A percentile compares a stretch with the other conserved stretches of the same genome.
These are phyloP conservation scores for Zygothrica quintamaculata DNA, from an alignment of 2,888 invertebrate genomes.

Conservation along the genomic window DNA sequence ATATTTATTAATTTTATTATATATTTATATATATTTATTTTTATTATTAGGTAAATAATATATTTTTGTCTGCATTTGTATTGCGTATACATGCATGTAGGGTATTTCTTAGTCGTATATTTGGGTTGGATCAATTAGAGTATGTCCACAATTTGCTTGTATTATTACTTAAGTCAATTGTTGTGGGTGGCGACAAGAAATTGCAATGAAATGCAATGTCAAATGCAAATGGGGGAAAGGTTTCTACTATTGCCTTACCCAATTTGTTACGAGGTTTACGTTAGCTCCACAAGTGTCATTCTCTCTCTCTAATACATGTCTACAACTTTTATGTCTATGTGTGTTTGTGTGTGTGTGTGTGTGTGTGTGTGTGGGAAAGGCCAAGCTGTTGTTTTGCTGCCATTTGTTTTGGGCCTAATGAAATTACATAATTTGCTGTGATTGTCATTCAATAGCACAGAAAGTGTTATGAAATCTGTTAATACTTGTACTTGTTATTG, in stretches of 20 bases:
- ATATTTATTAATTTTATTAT: too few species aligned
- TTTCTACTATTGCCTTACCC: slow-evolving; percentile 1
- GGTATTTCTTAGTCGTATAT: slow-evolving; percentile 5
- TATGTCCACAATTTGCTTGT: slow-evolving; percentile 3
- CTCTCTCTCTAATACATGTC: too few species aligned
- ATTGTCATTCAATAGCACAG: slow-evolving; percentile 53
- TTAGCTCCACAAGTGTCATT: slow-evolving; percentile 26
- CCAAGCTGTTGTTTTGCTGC: slow-evolving; percentile 10
- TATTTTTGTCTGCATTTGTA: too few species aligned
- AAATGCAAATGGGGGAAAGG: slow-evolving; percentile 47
- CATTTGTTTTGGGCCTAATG: slow-evolving; percentile 47
- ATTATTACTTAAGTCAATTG: slow-evolving; percentile 60
- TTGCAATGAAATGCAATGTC: slow-evolving; percentile 54
- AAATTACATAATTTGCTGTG: slow-evolving; percentile 62
- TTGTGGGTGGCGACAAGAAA: slow-evolving; percentile 52
- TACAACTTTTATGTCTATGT: slow-evolving; percentile 2
- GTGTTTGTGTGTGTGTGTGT: slow-evolving; percentile 13
- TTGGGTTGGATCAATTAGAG: background rate
- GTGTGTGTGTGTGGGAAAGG: slow-evolving; percentile 32
- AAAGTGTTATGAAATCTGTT: slow-evolving; percentile 49
- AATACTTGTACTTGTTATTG: slow-evolving; percentile 41
- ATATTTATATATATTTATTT: too few species aligned
- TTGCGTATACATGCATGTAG: slow-evolving; percentile 1
- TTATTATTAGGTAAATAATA: too few species aligned
- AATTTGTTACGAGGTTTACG: slow-evolving; percentile 13